A percentile compares a stretch with the other conserved stretches of the same genome.
Conservation (phyloP, 1,140 invertebrate species). For the Solenopsis invicta region DNA sequence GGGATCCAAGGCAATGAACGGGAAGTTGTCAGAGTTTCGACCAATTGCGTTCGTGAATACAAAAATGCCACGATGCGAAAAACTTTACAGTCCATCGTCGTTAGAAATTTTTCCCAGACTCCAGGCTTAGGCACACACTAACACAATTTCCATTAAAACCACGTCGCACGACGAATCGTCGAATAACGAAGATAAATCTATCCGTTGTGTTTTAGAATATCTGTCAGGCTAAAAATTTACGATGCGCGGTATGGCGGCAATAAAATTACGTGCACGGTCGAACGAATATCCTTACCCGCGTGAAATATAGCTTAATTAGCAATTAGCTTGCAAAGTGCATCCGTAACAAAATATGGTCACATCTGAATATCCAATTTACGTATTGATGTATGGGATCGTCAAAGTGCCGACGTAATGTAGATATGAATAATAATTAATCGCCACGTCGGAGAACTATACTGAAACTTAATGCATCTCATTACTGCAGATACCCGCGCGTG, state of each 20-base stretch:
- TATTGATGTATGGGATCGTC: slow-evolving; percentile 52
- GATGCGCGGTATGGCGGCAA: slow-evolving; percentile 23
- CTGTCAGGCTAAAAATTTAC: slow-evolving; percentile 26
- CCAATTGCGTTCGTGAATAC: slow-evolving; percentile 54
- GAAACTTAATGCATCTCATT: slow-evolving; percentile 78
- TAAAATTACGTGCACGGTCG: slow-evolving; percentile 46
- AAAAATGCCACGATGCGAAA: slow-evolving; percentile 40
- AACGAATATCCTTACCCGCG: slow-evolving; percentile 43
- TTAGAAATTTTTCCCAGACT: not conserved
- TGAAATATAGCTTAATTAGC: slow-evolving; percentile 59
- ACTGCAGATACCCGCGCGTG: slow-evolving; percentile 50
- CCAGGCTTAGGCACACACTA: not conserved
- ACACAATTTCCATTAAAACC: slow-evolving; percentile 17
- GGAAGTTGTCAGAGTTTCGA: slow-evolving; percentile 56
- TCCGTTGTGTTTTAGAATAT: slow-evolving; percentile 16
- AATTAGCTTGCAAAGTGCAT: slow-evolving; percentile 66
- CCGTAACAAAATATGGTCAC: slow-evolving; percentile 52
- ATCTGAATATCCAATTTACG: slow-evolving; percentile 72
- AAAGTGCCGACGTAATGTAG: slow-evolving; percentile 47
- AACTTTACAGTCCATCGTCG: slow-evolving; percentile 8
- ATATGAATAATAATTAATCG: slow-evolving; percentile 79
- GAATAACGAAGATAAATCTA: not conserved
- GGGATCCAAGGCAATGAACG: slow-evolving; percentile 30
- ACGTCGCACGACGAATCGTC: not conserved
- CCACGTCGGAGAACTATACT: slow-evolving; percentile 58